Evolutionary conservation across 2,797 vertebrate genomes (phyloP).

Genomic region (Craterocephalus amniculus): DNA sequence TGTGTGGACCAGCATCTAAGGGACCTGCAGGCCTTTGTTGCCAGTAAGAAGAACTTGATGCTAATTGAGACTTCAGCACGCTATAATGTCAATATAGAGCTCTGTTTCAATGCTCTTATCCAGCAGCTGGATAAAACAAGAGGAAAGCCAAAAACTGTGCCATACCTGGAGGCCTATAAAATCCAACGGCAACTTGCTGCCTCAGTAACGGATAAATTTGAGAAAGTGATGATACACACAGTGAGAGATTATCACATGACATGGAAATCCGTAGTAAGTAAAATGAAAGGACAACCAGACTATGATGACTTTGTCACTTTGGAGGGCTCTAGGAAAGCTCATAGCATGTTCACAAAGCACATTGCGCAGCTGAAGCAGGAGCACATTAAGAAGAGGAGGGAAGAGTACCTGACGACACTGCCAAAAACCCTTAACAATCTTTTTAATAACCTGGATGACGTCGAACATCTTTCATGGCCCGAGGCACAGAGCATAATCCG

Average conservation of each 20-base stretch:
- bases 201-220: conserved; percentile 92
- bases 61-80: conserved; percentile 95
- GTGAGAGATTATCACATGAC: conserved; percentile 96
- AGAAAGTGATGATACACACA: conserved; percentile 91
- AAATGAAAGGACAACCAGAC: conserved; percentile 93
- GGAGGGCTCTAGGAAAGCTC: conserved; percentile 95
- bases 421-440: conserved; percentile 95
- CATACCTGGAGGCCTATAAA: conserved; percentile 96
- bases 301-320: conserved; percentile 96
- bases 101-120: conserved; percentile 94
- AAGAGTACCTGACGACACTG: conserved; percentile 94
- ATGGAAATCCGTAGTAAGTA: conserved; percentile 94
- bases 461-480: conserved; percentile 93
- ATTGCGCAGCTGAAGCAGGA: conserved; percentile 97
- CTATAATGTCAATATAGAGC: conserved; percentile 91
- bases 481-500: conserved; percentile 94
- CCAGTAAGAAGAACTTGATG: conserved; percentile 95
- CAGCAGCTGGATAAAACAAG: conserved; percentile 98
- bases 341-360: conserved; percentile 94
- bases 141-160: conserved; percentile 96
- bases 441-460: conserved; percentile 93
- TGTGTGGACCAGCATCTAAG: conserved; percentile 96
- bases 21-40: conserved; percentile 95
- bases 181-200: conserved; percentile 93
- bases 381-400: conserved; percentile 94